phyloP scores from a whole-genome alignment of 1,140 invertebrate species.

The Psilanteris sp. region DNA sequence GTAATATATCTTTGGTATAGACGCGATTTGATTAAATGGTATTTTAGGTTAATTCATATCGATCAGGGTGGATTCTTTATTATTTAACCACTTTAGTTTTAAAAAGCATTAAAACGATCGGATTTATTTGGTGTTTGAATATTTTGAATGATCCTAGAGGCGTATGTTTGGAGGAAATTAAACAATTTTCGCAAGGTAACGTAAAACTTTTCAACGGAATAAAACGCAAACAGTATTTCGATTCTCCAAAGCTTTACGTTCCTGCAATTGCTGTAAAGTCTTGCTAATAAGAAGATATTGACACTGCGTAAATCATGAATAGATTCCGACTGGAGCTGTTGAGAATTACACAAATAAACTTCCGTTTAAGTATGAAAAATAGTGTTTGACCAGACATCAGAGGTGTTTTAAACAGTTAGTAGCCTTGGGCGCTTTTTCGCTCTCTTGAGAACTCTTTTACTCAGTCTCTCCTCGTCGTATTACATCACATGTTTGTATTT shows the following conservation, averaged over 20 bases:
- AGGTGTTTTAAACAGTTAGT: conserved; percentile 56
- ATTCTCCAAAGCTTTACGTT: background rate
- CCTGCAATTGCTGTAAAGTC: conserved; percentile 8
- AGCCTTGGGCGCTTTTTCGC: conserved; percentile 60
- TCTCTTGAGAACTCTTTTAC: conserved; percentile 46
- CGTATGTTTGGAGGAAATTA: too few relatives aligned
- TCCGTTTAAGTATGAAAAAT: conserved; percentile 57
- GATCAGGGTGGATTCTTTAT: too few relatives aligned
- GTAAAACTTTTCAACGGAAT: too few relatives aligned
- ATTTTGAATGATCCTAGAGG: too few relatives aligned
- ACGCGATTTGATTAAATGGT: too few relatives aligned
- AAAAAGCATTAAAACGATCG: too few relatives aligned
- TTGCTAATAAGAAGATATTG: conserved; percentile 37
- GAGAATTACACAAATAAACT: conserved; percentile 60
- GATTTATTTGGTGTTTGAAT: too few relatives aligned
- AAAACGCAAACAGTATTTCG: too few relatives aligned
- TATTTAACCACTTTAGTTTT: too few relatives aligned
- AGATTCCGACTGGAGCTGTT: conserved; percentile 24
- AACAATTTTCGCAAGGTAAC: too few relatives aligned
- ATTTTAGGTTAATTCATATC: too few relatives aligned
- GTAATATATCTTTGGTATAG: too few relatives aligned
- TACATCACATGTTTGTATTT: conserved; percentile 64
- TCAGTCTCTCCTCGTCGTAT: conserved; percentile 23
- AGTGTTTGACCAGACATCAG: conserved; percentile 50
- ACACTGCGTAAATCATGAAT: conserved; percentile 43